Evolutionary conservation across 2,797 vertebrate species (phyloP), one percentile per base, ranked within the genome.

Genomic region (Xenops minutus): DNA sequence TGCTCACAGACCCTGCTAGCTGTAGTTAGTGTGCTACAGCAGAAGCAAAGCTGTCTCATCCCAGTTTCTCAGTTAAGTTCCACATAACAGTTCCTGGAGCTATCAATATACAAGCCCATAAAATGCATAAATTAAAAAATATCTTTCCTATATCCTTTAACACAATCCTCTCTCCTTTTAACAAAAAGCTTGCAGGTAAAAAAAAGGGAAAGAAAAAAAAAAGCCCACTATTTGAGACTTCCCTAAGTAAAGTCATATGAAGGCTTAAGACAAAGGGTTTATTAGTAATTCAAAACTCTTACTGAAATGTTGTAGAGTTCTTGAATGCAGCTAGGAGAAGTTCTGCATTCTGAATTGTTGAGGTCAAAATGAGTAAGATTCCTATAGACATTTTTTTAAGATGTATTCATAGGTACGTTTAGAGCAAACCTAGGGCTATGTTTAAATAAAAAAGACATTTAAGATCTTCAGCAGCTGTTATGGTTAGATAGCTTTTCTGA

Each of bases 401-500:
- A 71, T 71, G 22, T 54, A 72, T 93, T 91, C 58, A 59, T 73
- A 79, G 37, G 12, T 63, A 62, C 3, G 2, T 44, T 92, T 78
- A 75, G 22, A 91, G 43, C 23, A 90, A 78, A 93, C 82, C 62
- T 92, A 85, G 44, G 62, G 77, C 66, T 90, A 94, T n/a, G 52
- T 79, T 95, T 82, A 92, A 94, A 90, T 62, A 81, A 79, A 81
- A 89, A 66, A 67, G n/a, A 32, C 22, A 36, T 43, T 89, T 85
- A 72, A 83, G 80, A 62, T 44, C 68, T 87, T 87, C 83, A 92
- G 43, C 43, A 91, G 32, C 52, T 69, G 56, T 74, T 95, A 76
- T 17, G 23, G 85, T 86, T 81, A 74, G 48, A 61, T 39, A 56
- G 39, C 56, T 95, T 90, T 96, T 80, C 76, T 95, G 93, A 94